Evolutionary conservation across 2,888 invertebrate genomes (phyloP).

Genomic region (Dioctria rufipes): DNA sequence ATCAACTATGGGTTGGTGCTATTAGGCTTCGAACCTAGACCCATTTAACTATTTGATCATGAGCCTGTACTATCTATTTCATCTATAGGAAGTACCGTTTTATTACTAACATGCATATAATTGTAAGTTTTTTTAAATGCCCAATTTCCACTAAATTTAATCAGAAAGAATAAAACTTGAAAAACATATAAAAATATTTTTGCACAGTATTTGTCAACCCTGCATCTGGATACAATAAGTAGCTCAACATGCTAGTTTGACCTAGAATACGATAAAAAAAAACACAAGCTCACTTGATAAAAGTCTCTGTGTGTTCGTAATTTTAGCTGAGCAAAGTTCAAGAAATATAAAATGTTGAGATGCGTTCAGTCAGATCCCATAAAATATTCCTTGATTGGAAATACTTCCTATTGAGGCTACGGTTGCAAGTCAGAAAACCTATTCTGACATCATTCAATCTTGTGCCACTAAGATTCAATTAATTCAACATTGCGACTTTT

Average conservation of each 20-base stretch:
- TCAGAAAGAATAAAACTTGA: too few species aligned
- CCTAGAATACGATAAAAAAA: neutral
- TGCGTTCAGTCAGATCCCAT: neutral
- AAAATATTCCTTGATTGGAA: constrained; percentile 36
- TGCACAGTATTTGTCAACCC: too few species aligned
- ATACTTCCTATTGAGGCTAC: constrained; percentile 16
- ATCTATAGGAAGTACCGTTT: too few species aligned
- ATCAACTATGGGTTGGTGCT: too few species aligned
- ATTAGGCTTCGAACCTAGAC: too few species aligned
- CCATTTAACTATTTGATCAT: too few species aligned
- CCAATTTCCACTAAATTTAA: too few species aligned
- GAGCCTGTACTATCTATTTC: too few species aligned
- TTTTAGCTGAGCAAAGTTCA: constrained; percentile 26
- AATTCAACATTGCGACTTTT: neutral
- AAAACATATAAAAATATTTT: too few species aligned
- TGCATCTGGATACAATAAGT: constrained; percentile 17
- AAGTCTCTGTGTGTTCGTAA: neutral
- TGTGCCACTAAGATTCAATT: constrained; percentile 1
- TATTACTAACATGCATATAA: too few species aligned
- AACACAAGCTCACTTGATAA: neutral
- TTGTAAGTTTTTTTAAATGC: too few species aligned
- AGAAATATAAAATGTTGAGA: neutral
- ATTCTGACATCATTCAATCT: constrained; percentile 43
- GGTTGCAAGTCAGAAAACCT: neutral
- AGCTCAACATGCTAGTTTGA: constrained; percentile 19